Evolutionary conservation across 2,797 vertebrate species (phyloP), one percentile per base, ranked within the genome.

Genomic region (Cryptoblepharus egeriae): DNA sequence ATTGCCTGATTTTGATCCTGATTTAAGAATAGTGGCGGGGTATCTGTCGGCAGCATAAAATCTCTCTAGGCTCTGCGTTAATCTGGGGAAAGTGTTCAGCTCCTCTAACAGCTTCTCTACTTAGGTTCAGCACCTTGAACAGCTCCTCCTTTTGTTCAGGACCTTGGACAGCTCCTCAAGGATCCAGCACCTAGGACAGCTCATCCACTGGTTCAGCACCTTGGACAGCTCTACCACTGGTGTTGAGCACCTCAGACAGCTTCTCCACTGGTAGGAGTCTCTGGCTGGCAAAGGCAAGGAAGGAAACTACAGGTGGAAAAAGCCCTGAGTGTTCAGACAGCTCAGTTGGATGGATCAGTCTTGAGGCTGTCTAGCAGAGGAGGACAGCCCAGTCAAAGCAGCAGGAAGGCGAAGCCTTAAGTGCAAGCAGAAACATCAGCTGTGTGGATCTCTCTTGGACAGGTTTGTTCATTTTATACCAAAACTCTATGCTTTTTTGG

Each of bases 401-500:
- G n/a, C n/a, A n/a, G n/a, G n/a, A n/a, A n/a, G n/a, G n/a, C n/a
- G n/a, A n/a, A n/a, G n/a, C n/a, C n/a, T n/a, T n/a, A n/a, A n/a
- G n/a, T n/a, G n/a, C n/a, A n/a, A n/a, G n/a, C n/a, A n/a, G n/a
- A n/a, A n/a, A n/a, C 45, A 42, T 1, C 5, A 18, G 69, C 24
- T 30, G 37, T 32, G 77, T 32, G 6, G 57, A 79, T 32, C 30
- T 70, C 15, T 58, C 42, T 16, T 32, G n/a, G 32, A 72, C 45
- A 12, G 15, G 75, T 45, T 82, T 16, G 0, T 30, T 8, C 63
- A 28, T n/a, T n/a, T n/a, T n/a, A n/a, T n/a, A n/a, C n/a, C n/a
- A n/a, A n/a, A n/a, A n/a, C n/a, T n/a, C n/a, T n/a, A 65, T 84
- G 57, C 87, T 20, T 52, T 85, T 84, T 79, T 12, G n/a, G n/a